Evolutionary conservation across 2,888 invertebrate species (phyloP).

Genomic region (Formica aserva): DNA sequence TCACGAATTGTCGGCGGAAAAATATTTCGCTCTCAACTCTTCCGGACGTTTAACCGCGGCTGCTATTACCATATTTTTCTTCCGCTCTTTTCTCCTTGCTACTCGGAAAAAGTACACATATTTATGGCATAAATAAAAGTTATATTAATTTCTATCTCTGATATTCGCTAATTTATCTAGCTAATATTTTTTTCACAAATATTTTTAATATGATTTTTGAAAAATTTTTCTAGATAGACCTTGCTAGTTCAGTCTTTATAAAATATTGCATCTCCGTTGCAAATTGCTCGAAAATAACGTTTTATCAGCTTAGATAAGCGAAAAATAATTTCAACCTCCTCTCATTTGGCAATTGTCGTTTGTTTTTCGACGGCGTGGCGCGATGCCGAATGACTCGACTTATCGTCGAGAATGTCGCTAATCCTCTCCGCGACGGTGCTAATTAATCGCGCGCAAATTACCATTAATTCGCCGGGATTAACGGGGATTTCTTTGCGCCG

Average conservation of each 20-base stretch:
- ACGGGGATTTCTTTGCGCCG: conserved; percentile 45
- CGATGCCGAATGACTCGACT: conserved; percentile 45
- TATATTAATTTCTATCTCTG: conserved; percentile 8
- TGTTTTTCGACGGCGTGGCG: conserved; percentile 31
- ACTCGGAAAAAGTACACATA: background rate
- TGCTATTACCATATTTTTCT: conserved; percentile 29
- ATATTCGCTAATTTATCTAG: background rate
- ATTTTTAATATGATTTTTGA: background rate
- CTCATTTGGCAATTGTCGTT: conserved; percentile 21
- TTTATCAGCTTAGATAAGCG: background rate
- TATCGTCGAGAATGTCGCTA: conserved; percentile 46
- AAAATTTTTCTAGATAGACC: background rate
- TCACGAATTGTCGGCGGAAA: conserved; percentile 35
- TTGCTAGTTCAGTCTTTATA: background rate
- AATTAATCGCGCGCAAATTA: conserved; percentile 65
- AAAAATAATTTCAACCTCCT: background rate
- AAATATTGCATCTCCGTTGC: background rate
- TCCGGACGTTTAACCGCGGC: conserved; percentile 27
- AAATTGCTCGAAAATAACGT: conserved; percentile 31
- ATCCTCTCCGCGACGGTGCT: conserved; percentile 56
- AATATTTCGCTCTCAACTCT: conserved; percentile 31
- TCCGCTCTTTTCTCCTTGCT: background rate
- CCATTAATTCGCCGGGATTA: conserved; percentile 62
- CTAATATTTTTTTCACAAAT: background rate
- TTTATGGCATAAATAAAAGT: background rate